These are phyloP conservation scores for Gouania willdenowi DNA, from an alignment of 2,797 vertebrate genomes.

Conservation along the genomic window DNA sequence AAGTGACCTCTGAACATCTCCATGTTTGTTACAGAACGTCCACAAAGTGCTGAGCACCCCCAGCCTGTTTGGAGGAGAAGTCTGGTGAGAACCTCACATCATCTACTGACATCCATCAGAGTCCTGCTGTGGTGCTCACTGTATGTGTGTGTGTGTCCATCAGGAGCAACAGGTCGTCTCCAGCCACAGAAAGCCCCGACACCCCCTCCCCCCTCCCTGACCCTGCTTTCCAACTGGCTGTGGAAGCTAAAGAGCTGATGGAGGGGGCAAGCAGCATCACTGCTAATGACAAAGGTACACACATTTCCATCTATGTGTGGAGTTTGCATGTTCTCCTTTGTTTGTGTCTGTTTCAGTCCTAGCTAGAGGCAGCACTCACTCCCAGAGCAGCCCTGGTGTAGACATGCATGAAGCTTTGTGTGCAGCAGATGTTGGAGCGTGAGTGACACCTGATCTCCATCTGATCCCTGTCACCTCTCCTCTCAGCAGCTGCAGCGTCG, in stretches of 20 bases:
- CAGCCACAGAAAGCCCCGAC: constrained; percentile 48
- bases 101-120: not conserved
- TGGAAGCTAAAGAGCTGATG: constrained; percentile 82
- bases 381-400: no score
- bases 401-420: no score
- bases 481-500: no score
- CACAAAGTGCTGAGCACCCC: constrained; percentile 81
- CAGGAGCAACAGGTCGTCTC: constrained; percentile 50
- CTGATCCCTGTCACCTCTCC: no score
- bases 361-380: no score
- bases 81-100: constrained; percentile 65
- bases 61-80: constrained; percentile 64
- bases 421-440: no score
- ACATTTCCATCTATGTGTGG: no score
- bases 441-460: no score
- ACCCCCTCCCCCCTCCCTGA: constrained; percentile 65
- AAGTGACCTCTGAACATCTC: no score
- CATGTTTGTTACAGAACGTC: constrained; percentile 77
- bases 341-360: no score
- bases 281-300: constrained; percentile 46
- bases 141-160: not conserved
- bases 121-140: not conserved
- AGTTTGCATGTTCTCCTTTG: no score
- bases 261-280: constrained; percentile 47
- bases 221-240: constrained; percentile 73